These are phyloP conservation scores for Sinella curviseta DNA, from an alignment of 1,140 invertebrate species.

Conservation along the genomic window DNA sequence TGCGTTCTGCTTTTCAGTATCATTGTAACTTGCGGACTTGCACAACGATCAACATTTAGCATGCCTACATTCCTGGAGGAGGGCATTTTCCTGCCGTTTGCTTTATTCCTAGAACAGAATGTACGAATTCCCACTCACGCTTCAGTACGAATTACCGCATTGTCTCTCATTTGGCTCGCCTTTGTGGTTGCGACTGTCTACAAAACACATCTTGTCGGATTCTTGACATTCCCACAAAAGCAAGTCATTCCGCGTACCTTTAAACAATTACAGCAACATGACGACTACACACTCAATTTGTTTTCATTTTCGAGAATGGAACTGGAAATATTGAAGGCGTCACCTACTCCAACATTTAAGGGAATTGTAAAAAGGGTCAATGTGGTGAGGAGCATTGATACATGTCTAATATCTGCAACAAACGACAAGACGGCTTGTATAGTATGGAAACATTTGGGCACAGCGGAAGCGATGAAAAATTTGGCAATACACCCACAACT, in stretches of 20 bases:
- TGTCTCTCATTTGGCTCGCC: neutral
- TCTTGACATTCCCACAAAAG: neutral
- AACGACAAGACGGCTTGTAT: neutral
- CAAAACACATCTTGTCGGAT: conserved; percentile 4
- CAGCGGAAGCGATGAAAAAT: neutral
- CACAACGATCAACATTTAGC: neutral
- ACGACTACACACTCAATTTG: neutral
- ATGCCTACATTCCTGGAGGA: neutral
- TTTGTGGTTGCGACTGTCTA: neutral
- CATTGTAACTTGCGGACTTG: neutral
- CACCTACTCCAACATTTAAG: neutral
- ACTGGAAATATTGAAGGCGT: neutral
- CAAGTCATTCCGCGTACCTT: neutral
- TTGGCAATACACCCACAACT: neutral
- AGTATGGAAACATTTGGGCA: neutral
- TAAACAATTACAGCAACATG: neutral
- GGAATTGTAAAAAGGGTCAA: neutral
- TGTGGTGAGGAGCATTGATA: neutral
- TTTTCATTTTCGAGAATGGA: neutral
- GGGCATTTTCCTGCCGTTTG: neutral
- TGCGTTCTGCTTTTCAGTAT: neutral
- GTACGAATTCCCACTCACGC: neutral
- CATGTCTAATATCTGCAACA: neutral
- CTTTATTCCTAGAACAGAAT: neutral
- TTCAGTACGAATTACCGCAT: neutral